Evolutionary conservation across 1,140 invertebrate genomes (phyloP), one percentile per base, ranked within the genome.

Genomic region (Mamestra configurata): DNA sequence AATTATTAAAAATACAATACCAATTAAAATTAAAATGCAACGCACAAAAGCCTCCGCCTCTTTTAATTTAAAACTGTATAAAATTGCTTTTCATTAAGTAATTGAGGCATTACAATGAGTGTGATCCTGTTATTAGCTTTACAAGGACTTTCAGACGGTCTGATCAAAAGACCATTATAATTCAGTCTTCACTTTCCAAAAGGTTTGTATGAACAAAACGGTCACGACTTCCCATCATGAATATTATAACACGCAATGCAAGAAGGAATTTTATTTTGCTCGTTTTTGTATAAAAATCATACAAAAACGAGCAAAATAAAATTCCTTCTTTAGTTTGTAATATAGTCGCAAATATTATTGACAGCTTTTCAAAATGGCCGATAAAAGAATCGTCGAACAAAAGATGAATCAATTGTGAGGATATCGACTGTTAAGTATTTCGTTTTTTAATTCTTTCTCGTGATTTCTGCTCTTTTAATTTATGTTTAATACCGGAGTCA

Each of bases 371-470:
- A 61, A 64, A 57, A 35, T 18, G 40, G 1, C 6, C 37, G 61
- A 66, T 68, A 77, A 77, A 77, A 51, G 24, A 7, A 20, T 77
- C 53, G 86, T 84, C 77, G 51, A 71, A 88, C 85, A 89, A 89
- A 88, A 85, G 86, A 77, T 78, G 59, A 78, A 71, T 84, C 82
- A 77, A 84, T 86, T 86, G 81, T 81, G 78, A 80, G 80, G n/a
- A 75, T n/a, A 73, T 72, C 70, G 46, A 53, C 24, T 35, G 24
- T 37, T 55, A 75, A n/a, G n/a, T n/a, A 61, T 61, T 46, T 46
- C n/a, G 31, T 76, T 61, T 27, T 31, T 10, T 3, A 31, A 68
- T 46, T 43, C 20, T 68, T 18, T 68, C 1, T 43, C 73, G 24
- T 75, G 51, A 66, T 77, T 73, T 81, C 49, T 59, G 4, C 49